A percentile compares a stretch with the other conserved stretches of the same genome.
Conservation (phyloP, 2,888 invertebrate species). For the Melieria omissa region DNA sequence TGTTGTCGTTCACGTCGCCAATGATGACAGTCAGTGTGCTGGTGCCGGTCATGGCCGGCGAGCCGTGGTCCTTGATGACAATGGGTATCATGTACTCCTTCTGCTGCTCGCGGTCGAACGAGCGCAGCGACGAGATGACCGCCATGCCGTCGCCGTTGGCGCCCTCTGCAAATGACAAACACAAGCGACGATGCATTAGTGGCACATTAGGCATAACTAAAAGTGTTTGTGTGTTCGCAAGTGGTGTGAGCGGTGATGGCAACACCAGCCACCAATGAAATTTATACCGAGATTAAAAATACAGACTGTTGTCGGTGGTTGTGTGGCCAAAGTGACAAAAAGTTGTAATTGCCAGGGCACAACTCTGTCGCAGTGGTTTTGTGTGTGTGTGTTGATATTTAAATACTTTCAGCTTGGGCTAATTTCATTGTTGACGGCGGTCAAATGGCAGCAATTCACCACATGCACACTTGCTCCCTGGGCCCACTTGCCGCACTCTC, state of each 20-base stretch:
- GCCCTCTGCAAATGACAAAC: conserved; percentile 74
- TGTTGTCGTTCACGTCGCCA: conserved; percentile 98
- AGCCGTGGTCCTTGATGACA: conserved; percentile 96
- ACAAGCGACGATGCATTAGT: not conserved
- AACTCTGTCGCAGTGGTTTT: conserved; percentile 7
- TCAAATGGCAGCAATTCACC: conserved; percentile 12
- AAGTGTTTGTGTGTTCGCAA: too few relatives aligned
- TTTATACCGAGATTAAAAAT: too few relatives aligned
- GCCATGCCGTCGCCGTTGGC: conserved; percentile 98
- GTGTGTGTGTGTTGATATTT: not conserved
- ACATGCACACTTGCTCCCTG: not conserved
- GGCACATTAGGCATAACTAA: too few relatives aligned
- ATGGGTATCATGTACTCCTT: conserved; percentile 97
- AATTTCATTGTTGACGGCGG: conserved; percentile 16
- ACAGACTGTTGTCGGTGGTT: too few relatives aligned
- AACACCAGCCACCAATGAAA: too few relatives aligned
- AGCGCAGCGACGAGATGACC: conserved; percentile 90
- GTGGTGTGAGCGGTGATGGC: too few relatives aligned
- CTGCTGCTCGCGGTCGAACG: conserved; percentile 94
- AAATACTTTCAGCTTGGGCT: conserved; percentile 8
- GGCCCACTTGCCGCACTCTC: not conserved
- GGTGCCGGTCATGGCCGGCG: conserved; percentile 96
- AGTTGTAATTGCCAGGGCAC: too few relatives aligned
- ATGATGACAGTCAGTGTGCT: conserved; percentile 96
- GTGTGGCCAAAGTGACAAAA: too few relatives aligned